Conservation (phyloP, 2,888 invertebrate genomes). For the Leptura quadrifasciata region DNA sequence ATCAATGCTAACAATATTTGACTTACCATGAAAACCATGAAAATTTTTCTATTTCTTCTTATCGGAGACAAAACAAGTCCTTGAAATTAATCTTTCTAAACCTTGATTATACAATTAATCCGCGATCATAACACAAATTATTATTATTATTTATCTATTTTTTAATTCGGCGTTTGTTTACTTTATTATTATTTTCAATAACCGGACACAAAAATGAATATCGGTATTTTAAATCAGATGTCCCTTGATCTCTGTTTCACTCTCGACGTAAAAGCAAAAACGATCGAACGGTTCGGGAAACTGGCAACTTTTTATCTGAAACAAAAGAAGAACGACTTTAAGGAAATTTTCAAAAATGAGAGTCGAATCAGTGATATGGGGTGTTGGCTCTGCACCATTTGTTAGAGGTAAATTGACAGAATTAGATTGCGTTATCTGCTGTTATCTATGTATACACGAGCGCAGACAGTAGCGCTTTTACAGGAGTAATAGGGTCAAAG, state of each 20-base stretch:
- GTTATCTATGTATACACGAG: slow-evolving; percentile 26
- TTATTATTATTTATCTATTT: neutral
- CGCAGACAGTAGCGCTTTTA: neutral
- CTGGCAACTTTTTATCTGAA: slow-evolving; percentile 20
- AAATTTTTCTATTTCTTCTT: slow-evolving; percentile 58
- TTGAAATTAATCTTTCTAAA: neutral
- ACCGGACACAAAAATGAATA: neutral
- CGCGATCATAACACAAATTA: slow-evolving; percentile 6
- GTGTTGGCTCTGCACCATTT: neutral
- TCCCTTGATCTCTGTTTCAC: slow-evolving; percentile 4
- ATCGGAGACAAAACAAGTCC: slow-evolving; percentile 47
- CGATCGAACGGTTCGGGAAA: neutral
- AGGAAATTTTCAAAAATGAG: neutral
- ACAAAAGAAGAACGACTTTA: slow-evolving; percentile 12
- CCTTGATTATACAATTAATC: neutral
- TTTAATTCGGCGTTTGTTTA: slow-evolving; percentile 12
- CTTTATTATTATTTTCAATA: slow-evolving; percentile 26
- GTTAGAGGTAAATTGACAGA: slow-evolving; percentile 23
- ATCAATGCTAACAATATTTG: neutral
- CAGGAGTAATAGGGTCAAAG: neutral
- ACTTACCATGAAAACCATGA: slow-evolving; percentile 72
- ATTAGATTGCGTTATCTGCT: slow-evolving; percentile 42
- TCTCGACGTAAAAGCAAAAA: neutral
- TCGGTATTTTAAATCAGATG: neutral
- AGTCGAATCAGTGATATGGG: neutral